Percentiles rank a stretch among this genome's conserved stretches.
phyloP scores from a whole-genome alignment of 2,888 invertebrate genomes.

The Helleia helle region DNA sequence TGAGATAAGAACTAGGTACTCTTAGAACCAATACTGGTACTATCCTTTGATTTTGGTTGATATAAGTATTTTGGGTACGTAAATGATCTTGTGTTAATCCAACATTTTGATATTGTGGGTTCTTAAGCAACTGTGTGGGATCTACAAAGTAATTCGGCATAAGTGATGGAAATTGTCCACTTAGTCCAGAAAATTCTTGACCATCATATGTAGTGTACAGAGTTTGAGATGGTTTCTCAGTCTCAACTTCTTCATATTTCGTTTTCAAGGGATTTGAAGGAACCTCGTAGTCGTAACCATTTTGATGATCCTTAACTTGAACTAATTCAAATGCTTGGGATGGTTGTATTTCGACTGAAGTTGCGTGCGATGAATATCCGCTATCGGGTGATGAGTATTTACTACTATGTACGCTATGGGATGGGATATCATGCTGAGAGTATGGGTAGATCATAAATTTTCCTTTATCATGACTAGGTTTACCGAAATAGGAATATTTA shows the following conservation, averaged over 20 bases:
- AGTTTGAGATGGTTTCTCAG: constrained; percentile 40
- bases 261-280: constrained; percentile 39
- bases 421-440: constrained; percentile 77
- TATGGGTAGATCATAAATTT: constrained; percentile 81
- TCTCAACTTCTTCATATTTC: constrained; percentile 32
- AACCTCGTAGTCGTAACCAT: constrained; percentile 45
- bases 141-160: constrained; percentile 65
- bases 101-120: constrained; percentile 64
- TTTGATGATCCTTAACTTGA: constrained; percentile 43
- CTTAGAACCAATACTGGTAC: constrained; percentile 74
- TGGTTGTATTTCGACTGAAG: constrained; percentile 72
- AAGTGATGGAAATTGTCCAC: constrained; percentile 58
- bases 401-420: constrained; percentile 23
- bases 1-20: constrained; percentile 72
- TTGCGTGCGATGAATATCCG: constrained; percentile 28
- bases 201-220: constrained; percentile 65
- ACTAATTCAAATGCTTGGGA: constrained; percentile 72
- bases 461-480: constrained; percentile 53
- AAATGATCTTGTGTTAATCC: constrained; percentile 64
- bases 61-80: constrained; percentile 42
- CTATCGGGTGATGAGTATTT: constrained; percentile 22
- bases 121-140: constrained; percentile 51
- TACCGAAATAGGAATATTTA: constrained; percentile 65
- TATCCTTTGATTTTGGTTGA: constrained; percentile 54
- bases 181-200: constrained; percentile 54